phyloP scores from a whole-genome alignment of 2,113 vertebrate species.

The Brachyhypopomus gauderio region DNA sequence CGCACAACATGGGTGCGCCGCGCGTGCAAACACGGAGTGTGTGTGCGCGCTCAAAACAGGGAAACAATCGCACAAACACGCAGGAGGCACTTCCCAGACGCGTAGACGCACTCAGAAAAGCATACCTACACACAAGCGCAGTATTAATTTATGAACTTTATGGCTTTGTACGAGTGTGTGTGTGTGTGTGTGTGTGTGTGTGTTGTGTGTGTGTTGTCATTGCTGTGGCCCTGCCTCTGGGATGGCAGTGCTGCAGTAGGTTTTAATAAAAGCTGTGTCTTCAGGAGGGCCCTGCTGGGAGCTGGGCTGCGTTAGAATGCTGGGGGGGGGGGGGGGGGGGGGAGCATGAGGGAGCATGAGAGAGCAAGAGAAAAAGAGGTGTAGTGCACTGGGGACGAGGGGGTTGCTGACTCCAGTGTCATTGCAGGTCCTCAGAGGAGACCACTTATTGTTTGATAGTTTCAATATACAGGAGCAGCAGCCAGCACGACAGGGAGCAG shows the following conservation, averaged over 20 bases:
- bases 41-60: neutral
- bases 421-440: slow-evolving; percentile 66
- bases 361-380: slow-evolving; percentile 71
- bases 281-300: slow-evolving; percentile 76
- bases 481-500: slow-evolving; percentile 26
- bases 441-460: slow-evolving; percentile 77
- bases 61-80: slow-evolving; percentile 6
- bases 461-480: slow-evolving; percentile 68
- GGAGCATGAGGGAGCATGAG: slow-evolving; percentile 38
- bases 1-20: neutral
- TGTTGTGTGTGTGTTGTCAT: slow-evolving; percentile 43
- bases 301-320: slow-evolving; percentile 45
- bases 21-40: neutral
- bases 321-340: slow-evolving; percentile 55
- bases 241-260: slow-evolving; percentile 71
- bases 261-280: slow-evolving; percentile 82
- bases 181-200: slow-evolving; percentile 26
- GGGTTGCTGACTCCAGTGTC: slow-evolving; percentile 73
- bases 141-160: slow-evolving; percentile 54
- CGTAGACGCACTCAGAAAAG: neutral
- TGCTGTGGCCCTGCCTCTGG: slow-evolving; percentile 62
- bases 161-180: slow-evolving; percentile 4
- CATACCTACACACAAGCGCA: slow-evolving; percentile 19
- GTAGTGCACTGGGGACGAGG: slow-evolving; percentile 72
- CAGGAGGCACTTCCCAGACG: slow-evolving; percentile 2